Evolutionary conservation across 92 coral and sea anemone genomes (phyloP).

Genomic region (Zoanthus gigantus): DNA sequence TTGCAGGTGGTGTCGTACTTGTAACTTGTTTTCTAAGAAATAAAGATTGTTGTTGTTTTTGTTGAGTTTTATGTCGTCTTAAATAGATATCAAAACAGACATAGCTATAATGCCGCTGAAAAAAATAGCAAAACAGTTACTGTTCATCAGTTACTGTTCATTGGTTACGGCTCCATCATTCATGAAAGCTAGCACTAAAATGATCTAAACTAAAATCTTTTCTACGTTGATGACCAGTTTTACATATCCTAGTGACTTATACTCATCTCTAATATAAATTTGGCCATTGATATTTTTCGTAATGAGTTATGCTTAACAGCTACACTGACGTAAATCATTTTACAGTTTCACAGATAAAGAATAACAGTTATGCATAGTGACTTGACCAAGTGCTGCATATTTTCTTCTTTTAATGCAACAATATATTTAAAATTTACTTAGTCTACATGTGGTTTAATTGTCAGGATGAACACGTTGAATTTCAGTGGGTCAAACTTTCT

Average conservation of each 20-base stretch:
- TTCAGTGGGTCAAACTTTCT: no score
- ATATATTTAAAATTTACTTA: no score
- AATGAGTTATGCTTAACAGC: neutral
- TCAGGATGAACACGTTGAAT: neutral
- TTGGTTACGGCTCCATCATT: no score
- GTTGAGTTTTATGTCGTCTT: neutral
- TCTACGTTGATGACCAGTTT: neutral
- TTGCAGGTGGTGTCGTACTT: no score
- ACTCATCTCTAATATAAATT: neutral
- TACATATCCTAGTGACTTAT: neutral
- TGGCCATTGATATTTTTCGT: neutral
- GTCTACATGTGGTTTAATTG: neutral
- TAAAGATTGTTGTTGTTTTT: no score
- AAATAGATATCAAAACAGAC: no score
- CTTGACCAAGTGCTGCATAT: neutral
- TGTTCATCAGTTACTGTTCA: no score
- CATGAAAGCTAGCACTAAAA: neutral
- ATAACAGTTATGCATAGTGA: neutral
- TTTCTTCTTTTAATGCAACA: neutral
- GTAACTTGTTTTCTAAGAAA: no score
- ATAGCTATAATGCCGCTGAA: no score
- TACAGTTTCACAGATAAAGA: neutral
- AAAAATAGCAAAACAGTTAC: no score
- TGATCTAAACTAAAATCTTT: neutral
- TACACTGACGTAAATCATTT: neutral